Percentiles rank a stretch among this genome's conserved stretches.
Conservation (phyloP, 2,888 invertebrate species). For the Proisotoma minuta region DNA sequence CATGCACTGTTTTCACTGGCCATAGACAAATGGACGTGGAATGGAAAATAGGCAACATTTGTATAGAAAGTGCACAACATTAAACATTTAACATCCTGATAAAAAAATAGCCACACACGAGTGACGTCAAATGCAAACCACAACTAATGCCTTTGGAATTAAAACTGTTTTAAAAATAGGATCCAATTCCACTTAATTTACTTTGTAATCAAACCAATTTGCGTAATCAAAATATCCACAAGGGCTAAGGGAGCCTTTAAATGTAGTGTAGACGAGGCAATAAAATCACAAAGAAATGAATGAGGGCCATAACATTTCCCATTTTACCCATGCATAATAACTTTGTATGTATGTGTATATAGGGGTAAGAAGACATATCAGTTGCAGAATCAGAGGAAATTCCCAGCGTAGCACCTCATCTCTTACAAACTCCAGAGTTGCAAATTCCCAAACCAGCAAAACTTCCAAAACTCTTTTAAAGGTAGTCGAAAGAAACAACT, state of each 20-base stretch:
- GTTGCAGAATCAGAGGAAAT: neutral
- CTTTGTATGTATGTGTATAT: too few species aligned
- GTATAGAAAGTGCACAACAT: neutral
- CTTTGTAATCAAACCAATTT: too few species aligned
- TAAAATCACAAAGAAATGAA: too few species aligned
- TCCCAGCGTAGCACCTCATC: slow-evolving; percentile 1
- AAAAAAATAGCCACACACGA: slow-evolving; percentile 11
- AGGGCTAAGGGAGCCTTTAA: too few species aligned
- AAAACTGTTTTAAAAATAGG: too few species aligned
- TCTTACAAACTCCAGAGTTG: neutral
- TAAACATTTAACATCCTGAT: slow-evolving; percentile 22
- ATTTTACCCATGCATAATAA: too few species aligned
- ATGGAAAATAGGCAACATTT: neutral
- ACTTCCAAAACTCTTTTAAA: neutral
- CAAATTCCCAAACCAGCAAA: slow-evolving; percentile 8
- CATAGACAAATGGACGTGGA: slow-evolving; percentile 12
- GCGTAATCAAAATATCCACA: too few species aligned
- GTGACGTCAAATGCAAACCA: slow-evolving; percentile 14
- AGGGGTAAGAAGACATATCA: neutral
- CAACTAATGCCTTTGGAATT: neutral
- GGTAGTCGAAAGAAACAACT: neutral
- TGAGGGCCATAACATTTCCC: neutral
- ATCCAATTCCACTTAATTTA: too few species aligned
- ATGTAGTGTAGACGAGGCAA: too few species aligned
- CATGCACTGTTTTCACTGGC: slow-evolving; percentile 9